Conservation (phyloP, 2,797 vertebrate genomes). For the Adelosebastes latens region DNA sequence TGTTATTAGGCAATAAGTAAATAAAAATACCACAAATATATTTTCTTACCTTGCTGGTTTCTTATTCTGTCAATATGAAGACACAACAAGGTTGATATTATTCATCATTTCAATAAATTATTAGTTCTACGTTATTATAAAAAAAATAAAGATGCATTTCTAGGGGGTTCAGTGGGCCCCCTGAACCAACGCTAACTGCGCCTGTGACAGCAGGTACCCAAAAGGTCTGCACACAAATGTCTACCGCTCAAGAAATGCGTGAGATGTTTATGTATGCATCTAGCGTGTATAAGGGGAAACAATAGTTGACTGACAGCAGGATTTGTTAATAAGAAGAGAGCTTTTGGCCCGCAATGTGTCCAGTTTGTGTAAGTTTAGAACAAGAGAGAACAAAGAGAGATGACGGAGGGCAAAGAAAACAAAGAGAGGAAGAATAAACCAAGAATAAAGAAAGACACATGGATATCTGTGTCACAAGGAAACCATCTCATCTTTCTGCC, state of each 20-base stretch:
- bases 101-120: too few relatives aligned
- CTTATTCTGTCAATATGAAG: too few relatives aligned
- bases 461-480: slow-evolving; percentile 9
- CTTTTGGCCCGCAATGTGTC: slow-evolving; percentile 41
- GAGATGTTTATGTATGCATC: slow-evolving; percentile 25
- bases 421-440: slow-evolving; percentile 4
- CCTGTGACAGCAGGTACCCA: too few relatives aligned
- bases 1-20: too few relatives aligned
- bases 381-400: slow-evolving; percentile 15
- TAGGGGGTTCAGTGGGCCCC: too few relatives aligned
- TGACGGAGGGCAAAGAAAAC: not conserved
- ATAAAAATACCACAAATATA: too few relatives aligned
- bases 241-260: slow-evolving; percentile 14
- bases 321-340: slow-evolving; percentile 56
- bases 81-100: too few relatives aligned
- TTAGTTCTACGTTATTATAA: too few relatives aligned
- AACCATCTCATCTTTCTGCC: not conserved
- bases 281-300: slow-evolving; percentile 31
- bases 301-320: slow-evolving; percentile 64
- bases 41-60: too few relatives aligned
- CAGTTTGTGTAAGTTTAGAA: slow-evolving; percentile 24
- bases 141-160: too few relatives aligned
- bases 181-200: too few relatives aligned
- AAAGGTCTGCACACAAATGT: slow-evolving; percentile 13
- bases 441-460: slow-evolving; percentile 1